A percentile compares a stretch with the other conserved stretches of the same genome.
Evolutionary conservation across 2,113 vertebrate genomes (phyloP).

Genomic region (Lichenostomus cassidix): DNA sequence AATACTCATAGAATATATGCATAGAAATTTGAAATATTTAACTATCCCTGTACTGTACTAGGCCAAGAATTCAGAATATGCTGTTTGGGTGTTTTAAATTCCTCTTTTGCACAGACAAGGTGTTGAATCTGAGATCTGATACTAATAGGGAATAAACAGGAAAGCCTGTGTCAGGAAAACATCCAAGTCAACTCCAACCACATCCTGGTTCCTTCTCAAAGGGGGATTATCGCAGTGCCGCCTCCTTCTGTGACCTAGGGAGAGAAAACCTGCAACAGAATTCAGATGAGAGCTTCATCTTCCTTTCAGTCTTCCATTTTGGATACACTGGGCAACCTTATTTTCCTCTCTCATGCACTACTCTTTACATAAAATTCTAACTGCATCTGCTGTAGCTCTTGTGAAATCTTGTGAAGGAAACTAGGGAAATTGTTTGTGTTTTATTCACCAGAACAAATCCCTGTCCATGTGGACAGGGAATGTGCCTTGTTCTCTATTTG

Average conservation of each 20-base stretch:
- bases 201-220: not conserved
- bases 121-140: not conserved
- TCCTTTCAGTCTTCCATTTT: not conserved
- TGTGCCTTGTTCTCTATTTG: not conserved
- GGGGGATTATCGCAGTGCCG: not conserved
- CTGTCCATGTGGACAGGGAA: not conserved
- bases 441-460: rapidly evolving
- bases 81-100: not conserved
- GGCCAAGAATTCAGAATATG: not conserved
- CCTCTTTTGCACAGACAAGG: not conserved
- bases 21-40: not conserved
- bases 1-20: not conserved
- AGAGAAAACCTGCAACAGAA: not conserved
- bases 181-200: not conserved
- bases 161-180: not conserved
- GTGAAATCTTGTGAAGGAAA: not conserved
- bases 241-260: not conserved
- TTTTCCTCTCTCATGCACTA: not conserved
- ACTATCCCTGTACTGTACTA: not conserved
- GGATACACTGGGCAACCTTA: not conserved
- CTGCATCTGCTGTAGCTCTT: not conserved
- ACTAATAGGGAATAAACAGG: not conserved
- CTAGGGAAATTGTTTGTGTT: not conserved
- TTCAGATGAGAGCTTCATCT: not conserved
- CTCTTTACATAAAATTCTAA: not conserved